Base-by-base conservation (phyloP, 2,888 invertebrate genomes). In the Acronicta leporina region DNA sequence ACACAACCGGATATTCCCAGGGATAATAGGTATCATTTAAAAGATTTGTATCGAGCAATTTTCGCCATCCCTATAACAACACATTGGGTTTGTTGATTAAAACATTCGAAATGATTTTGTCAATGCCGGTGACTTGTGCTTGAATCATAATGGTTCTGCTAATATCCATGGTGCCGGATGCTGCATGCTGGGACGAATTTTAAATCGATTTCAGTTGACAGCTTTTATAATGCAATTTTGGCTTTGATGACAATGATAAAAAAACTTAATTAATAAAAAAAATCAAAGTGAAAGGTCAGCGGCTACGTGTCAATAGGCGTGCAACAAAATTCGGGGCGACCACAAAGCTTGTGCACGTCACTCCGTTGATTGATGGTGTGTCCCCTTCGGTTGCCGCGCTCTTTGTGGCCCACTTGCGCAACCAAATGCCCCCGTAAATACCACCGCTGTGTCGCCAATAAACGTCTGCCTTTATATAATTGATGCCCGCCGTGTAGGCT, bases 291-390 rank as follows among this genome's bases (percentile, higher is more conserved):
- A 73, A 67, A 79, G 81, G 83, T 82, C 81, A 85, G 74, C 81
- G 83, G 77, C 79, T 83, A 75, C 79, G 73, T 81, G 75, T 86
- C 83, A 87, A 86, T 87, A 83, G 78, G 74, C 82, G 75, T 74
- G 82, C 83, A 82, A 79, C 85, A 85, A 87, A 87, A 88, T 87
- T 81, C 77, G 81, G 76, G 71, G 68, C 61, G 63, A 52, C 60
- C 75, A 83, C 84, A 89, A 92, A 90, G 89, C 85, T 88, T 89
- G 75, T 87, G 90, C 90, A 68, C 81, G 91, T 92, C 92, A 92
- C 85, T 81, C 63, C 49, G 54, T 81, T 93, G 94, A 94, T 93
- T 92, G 92, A 94, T 92, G 87, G 77, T 47, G 44, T 42, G 52
- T 50, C 49, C 50, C 74, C 68, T 75, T 74, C 68, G 69, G 71